Conservation (phyloP, 2,888 invertebrate genomes). For the Rotaria socialis region DNA sequence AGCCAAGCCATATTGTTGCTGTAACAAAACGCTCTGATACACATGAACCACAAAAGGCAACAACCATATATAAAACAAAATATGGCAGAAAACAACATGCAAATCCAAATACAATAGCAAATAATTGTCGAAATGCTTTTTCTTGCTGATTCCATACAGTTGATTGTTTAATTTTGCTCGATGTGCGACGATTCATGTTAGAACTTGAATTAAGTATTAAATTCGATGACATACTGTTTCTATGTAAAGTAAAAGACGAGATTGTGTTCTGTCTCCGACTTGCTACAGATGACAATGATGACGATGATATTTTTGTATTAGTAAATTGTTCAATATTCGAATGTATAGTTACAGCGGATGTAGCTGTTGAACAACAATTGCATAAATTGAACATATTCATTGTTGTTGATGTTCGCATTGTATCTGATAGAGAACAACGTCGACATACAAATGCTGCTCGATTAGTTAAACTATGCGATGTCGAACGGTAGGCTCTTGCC, state of each 20-base stretch:
- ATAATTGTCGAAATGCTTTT: constrained; percentile 65
- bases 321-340: background rate
- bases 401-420: background rate
- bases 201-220: background rate
- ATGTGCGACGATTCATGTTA: background rate
- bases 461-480: background rate
- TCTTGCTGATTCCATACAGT: constrained; percentile 44
- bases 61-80: constrained; percentile 64
- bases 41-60: constrained; percentile 62
- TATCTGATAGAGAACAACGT: background rate
- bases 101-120: constrained; percentile 65
- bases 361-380: background rate
- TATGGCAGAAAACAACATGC: constrained; percentile 66
- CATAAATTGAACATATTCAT: background rate
- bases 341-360: background rate
- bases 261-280: background rate
- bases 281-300: background rate
- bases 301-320: background rate
- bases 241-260: background rate
- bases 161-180: background rate
- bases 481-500: background rate
- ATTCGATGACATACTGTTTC: background rate
- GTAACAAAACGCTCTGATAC: constrained; percentile 59
- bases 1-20: constrained; percentile 63
- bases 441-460: background rate